phyloP scores from a whole-genome alignment of 2,113 vertebrate species.

The Psittacara wagleri region DNA sequence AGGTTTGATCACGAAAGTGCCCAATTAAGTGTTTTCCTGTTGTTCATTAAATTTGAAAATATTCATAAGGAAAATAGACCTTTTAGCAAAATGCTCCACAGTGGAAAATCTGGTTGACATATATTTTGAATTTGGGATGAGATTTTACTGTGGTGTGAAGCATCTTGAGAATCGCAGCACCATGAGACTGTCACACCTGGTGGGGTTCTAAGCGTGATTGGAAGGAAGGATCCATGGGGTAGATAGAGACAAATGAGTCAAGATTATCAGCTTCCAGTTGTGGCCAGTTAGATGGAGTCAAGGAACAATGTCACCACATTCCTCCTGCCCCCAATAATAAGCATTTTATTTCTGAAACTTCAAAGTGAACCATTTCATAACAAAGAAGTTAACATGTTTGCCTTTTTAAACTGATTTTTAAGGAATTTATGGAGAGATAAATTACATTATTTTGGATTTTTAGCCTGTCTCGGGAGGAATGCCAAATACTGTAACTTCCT shows the following conservation, averaged over 20 bases:
- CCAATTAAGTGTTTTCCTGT: background rate
- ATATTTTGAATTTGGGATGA: background rate
- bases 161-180: background rate
- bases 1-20: background rate
- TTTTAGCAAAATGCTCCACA: background rate
- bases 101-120: background rate
- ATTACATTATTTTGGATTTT: background rate
- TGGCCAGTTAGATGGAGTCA: background rate
- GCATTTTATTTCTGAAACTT: background rate
- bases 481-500: background rate
- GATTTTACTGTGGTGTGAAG: background rate
- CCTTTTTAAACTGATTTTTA: background rate
- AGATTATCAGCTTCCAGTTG: background rate
- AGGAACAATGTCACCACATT: background rate
- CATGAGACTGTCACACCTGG: background rate
- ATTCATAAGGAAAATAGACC: background rate
- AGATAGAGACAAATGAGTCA: background rate
- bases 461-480: background rate
- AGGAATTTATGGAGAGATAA: background rate
- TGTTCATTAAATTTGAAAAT: background rate
- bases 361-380: background rate
- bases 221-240: background rate
- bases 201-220: background rate
- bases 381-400: background rate
- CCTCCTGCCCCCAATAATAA: background rate